Percentiles rank a stretch among this genome's conserved stretches.
phyloP scores from a whole-genome alignment of 2,113 vertebrate genomes.

The Cryptomyrus ogoouensis region DNA sequence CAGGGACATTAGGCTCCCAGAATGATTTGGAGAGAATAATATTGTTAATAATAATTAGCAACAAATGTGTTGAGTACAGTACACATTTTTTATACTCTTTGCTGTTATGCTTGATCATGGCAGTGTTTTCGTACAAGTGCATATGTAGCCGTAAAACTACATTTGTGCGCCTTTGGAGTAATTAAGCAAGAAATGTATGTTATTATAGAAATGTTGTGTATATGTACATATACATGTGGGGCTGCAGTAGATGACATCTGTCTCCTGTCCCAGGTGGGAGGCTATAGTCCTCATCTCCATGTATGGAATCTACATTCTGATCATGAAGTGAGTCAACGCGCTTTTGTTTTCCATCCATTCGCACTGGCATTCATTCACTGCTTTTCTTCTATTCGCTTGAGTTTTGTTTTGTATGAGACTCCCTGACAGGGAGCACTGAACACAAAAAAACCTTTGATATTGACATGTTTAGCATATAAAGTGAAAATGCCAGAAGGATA shows the following conservation, averaged over 20 bases:
- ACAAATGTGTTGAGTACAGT: background rate
- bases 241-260: background rate
- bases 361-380: background rate
- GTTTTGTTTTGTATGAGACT: background rate
- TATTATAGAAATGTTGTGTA: background rate
- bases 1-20: background rate
- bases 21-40: background rate
- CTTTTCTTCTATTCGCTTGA: background rate
- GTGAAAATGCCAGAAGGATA: background rate
- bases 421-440: background rate
- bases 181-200: background rate
- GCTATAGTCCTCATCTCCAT: constrained; percentile 62
- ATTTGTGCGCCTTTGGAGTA: background rate
- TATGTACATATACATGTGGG: background rate
- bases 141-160: background rate
- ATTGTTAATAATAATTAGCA: background rate
- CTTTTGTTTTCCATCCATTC: background rate
- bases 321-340: constrained; percentile 64
- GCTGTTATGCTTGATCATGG: background rate
- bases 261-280: constrained; percentile 60
- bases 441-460: background rate
- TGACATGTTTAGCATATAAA: background rate
- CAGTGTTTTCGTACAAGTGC: background rate
- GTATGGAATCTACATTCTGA: constrained; percentile 67
- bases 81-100: background rate